Evolutionary conservation across 2,113 vertebrate genomes (phyloP), one percentile per base, ranked within the genome.

Genomic region (Petrocephalus zakoni): DNA sequence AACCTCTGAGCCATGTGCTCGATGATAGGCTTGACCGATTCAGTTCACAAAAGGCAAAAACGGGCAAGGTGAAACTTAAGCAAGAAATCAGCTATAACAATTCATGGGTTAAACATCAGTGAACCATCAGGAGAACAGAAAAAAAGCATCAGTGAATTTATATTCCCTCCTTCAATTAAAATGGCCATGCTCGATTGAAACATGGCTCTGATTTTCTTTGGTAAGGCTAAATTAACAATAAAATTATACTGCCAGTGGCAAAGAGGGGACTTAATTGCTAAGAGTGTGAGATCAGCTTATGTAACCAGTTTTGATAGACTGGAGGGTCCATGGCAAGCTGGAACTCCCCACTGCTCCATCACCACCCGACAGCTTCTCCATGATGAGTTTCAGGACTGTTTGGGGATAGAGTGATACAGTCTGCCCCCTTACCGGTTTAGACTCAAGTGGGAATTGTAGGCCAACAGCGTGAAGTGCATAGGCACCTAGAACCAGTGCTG

Each of bases 161-260:
- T 82, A 72, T 72, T 37, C 53, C 51, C 52, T 47, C 51, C 47
- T n/a, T 34, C 4, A 46, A 83, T 58, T 82, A 61, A 88, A 83
- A 82, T 47, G 53, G 15, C 78, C 52, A 1, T 46, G 34, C 22
- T 34, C 22, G 7, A 46, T 13, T 47, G 53, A 88, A 82, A 61
- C 52, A 83, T 7, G 34, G 21, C 72, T 83, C 87, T n/a, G 75
- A 61, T 88, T 83, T 47, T 75, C 78, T 51, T 83, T 9, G 51
- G 34, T 47, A 58, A 81, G 11, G 17, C 25, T 4, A 82, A 88
- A 88, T 47, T 83, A 53, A 83, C 75, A 88, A 82, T 88, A 56
- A 56, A 82, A 88, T 83, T 88, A 34, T 29, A 22, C 75, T 15
- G 52, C 29, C 53, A n/a, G 78, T 58, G 83, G 34, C 75, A 58